phyloP scores from a whole-genome alignment of 2,797 vertebrate species.

The Sarcophilus harrisii region DNA sequence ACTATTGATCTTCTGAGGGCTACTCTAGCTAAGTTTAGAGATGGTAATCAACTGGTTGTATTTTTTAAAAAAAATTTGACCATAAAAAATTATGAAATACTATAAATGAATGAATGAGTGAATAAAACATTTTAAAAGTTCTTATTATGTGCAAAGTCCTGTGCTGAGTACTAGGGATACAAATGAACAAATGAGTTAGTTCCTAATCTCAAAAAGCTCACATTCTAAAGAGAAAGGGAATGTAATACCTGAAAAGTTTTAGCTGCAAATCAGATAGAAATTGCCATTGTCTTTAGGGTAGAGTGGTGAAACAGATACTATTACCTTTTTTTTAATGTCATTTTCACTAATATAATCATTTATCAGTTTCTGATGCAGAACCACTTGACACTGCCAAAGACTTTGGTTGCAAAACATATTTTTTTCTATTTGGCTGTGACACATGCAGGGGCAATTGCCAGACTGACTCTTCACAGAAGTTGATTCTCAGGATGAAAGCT shows the following conservation, averaged over 20 bases:
- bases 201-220: neutral
- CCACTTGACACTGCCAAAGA: neutral
- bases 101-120: neutral
- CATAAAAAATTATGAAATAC: neutral
- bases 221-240: neutral
- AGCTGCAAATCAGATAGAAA: neutral
- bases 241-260: neutral
- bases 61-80: neutral
- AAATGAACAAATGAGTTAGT: neutral
- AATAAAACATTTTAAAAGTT: neutral
- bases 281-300: neutral
- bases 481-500: neutral
- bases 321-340: neutral
- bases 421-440: neutral
- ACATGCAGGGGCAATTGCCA: neutral
- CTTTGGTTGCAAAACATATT: neutral
- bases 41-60: neutral
- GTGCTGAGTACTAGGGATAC: neutral
- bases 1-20: neutral
- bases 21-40: neutral
- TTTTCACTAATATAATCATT: neutral
- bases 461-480: neutral
- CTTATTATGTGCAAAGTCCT: neutral
- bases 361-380: neutral
- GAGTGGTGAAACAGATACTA: neutral